phyloP scores from a whole-genome alignment of 2,797 vertebrate species.

The Liasis olivaceus region DNA sequence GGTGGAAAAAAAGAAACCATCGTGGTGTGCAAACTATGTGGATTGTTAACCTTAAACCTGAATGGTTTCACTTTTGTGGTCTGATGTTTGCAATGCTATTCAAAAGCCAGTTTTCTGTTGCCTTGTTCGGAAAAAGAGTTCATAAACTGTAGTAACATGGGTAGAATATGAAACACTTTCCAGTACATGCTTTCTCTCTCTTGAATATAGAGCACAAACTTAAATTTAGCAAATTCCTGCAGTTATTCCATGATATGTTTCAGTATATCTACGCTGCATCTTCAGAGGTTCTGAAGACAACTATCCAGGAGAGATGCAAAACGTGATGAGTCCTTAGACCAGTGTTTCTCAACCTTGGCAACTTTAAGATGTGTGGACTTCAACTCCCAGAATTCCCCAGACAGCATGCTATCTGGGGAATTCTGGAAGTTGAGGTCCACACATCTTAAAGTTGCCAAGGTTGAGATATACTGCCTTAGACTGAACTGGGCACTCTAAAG shows the following conservation, averaged over 20 bases:
- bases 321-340: neutral
- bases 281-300: constrained; percentile 6
- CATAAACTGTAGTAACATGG: constrained; percentile 37
- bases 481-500: neutral
- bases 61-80: constrained; percentile 30
- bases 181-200: constrained; percentile 54
- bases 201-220: constrained; percentile 43
- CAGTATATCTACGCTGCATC: constrained; percentile 2
- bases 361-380: no score
- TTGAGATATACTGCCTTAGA: neutral
- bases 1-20: constrained; percentile 27
- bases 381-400: no score
- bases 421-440: no score
- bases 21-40: constrained; percentile 26
- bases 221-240: constrained; percentile 52
- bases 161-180: constrained; percentile 47
- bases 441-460: no score
- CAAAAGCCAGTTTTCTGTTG: constrained; percentile 48
- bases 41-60: constrained; percentile 45
- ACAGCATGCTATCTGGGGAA: no score
- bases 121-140: constrained; percentile 59
- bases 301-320: neutral
- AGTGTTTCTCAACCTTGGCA: no score
- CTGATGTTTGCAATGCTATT: constrained; percentile 30
- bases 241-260: constrained; percentile 25